A percentile compares a stretch with the other conserved stretches of the same genome.
Evolutionary conservation across 2,113 vertebrate genomes (phyloP).

Genomic region (Mungos mungo): DNA sequence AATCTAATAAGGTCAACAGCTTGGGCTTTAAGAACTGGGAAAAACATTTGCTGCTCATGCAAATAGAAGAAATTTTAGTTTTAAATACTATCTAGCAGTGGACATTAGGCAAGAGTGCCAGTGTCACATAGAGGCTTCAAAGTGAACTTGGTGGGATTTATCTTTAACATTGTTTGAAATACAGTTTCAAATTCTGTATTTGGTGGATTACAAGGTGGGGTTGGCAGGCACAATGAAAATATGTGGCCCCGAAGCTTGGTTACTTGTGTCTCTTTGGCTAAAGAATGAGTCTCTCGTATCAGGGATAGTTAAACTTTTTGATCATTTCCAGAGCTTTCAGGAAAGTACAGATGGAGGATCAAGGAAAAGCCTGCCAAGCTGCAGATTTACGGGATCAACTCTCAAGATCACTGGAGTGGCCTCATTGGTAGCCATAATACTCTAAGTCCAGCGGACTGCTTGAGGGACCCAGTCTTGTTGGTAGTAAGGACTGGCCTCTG

Average conservation of each 20-base stretch:
- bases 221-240: conserved; percentile 30
- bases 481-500: background rate
- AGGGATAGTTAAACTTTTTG: background rate
- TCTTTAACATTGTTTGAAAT: conserved; percentile 23
- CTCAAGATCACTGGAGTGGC: background rate
- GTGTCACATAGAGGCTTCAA: background rate
- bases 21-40: conserved; percentile 5
- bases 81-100: conserved; percentile 56
- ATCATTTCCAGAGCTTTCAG: background rate
- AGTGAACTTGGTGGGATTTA: conserved; percentile 36
- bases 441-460: background rate
- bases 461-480: background rate
- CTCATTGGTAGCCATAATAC: background rate
- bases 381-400: background rate
- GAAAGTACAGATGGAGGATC: background rate
- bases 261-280: background rate
- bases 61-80: conserved; percentile 50
- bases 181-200: background rate
- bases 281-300: background rate
- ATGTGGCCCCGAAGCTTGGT: background rate
- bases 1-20: conserved; percentile 29
- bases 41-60: conserved; percentile 29
- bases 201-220: background rate
- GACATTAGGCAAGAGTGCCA: conserved; percentile 28
- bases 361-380: conserved; percentile 1